A percentile compares a stretch with the other conserved stretches of the same genome.
phyloP scores from a whole-genome alignment of 2,113 vertebrate genomes.

The Mus pahari region DNA sequence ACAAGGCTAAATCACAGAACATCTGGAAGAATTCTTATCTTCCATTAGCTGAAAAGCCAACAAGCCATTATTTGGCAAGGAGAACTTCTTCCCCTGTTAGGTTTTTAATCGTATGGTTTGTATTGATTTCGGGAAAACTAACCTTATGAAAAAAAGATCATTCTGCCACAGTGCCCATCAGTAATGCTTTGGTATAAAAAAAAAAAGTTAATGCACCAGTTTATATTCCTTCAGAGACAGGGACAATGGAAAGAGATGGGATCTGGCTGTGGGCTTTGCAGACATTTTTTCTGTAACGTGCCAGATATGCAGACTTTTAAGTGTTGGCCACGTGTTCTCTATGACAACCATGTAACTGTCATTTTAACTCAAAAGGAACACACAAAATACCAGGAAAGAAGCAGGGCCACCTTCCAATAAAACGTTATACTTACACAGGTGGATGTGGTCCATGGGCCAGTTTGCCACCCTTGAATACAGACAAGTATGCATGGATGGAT shows the following conservation, averaged over 20 bases:
- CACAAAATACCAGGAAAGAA: background rate
- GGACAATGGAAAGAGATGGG: background rate
- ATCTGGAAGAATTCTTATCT: background rate
- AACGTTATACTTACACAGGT: background rate
- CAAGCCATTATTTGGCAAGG: background rate
- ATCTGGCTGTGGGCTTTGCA: background rate
- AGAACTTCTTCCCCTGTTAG: background rate
- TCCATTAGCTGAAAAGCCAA: background rate
- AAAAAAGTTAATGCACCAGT: background rate
- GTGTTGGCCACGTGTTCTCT: background rate
- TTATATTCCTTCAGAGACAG: background rate
- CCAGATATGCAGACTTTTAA: background rate
- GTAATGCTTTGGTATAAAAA: background rate
- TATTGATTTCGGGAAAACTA: conserved; percentile 17
- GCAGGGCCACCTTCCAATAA: background rate
- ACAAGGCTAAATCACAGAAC: background rate
- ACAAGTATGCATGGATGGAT: background rate
- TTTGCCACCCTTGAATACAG: background rate
- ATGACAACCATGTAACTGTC: background rate
- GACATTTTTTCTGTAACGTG: background rate
- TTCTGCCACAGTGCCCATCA: background rate
- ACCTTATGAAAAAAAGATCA: background rate
- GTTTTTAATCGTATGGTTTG: background rate
- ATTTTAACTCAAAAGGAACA: background rate
- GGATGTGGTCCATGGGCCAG: background rate